phyloP scores from a whole-genome alignment of 2,113 vertebrate species.

The Calypte anna region DNA sequence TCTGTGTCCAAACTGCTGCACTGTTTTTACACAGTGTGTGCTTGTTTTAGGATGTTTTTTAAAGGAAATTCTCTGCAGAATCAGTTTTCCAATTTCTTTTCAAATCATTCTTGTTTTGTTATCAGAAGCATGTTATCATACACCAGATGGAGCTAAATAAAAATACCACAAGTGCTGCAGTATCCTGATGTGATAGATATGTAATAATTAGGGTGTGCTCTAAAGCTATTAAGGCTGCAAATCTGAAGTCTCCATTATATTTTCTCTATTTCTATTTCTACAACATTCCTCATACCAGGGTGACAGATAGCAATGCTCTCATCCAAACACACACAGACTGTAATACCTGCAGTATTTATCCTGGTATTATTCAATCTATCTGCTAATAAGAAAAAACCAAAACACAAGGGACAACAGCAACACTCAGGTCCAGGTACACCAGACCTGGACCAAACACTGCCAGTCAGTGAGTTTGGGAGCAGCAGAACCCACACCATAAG shows the following conservation, averaged over 20 bases:
- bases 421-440: accelerated
- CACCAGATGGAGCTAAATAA: conserved; percentile 65
- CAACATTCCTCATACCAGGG: not conserved
- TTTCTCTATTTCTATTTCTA: conserved; percentile 14
- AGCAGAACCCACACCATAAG: accelerated
- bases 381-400: not conserved
- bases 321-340: not conserved
- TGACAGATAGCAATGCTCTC: not conserved
- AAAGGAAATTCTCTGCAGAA: conserved; percentile 24
- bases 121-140: conserved; percentile 20
- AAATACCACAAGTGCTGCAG: conserved; percentile 44
- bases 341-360: not conserved
- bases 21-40: accelerated
- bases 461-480: accelerated
- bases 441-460: accelerated
- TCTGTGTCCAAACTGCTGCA: accelerated
- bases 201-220: conserved; percentile 59
- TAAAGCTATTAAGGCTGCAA: conserved; percentile 56
- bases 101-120: not conserved
- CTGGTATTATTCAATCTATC: not conserved
- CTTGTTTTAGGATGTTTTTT: not conserved
- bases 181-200: conserved; percentile 55
- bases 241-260: conserved; percentile 47
- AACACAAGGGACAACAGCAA: not conserved
- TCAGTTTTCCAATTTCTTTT: not conserved